Base-by-base conservation (phyloP, 2,888 invertebrate species). In the Tubiluchus corallicola region DNA sequence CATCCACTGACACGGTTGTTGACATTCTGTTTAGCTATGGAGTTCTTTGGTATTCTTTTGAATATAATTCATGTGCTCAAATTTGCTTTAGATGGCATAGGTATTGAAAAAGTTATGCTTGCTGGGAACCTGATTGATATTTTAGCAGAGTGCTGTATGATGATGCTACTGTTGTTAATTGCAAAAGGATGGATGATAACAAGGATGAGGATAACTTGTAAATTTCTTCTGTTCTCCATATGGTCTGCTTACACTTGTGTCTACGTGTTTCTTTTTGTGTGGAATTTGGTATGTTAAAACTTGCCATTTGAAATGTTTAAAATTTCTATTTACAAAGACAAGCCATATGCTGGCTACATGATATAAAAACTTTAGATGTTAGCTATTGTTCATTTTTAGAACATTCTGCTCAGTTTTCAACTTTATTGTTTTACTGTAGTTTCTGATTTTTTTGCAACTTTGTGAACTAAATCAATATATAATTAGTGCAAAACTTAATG, bases 181-280 rank as follows among this genome's bases (percentile, higher is more conserved):
- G 92, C 92, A 37, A 92, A 94, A 71, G 96, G 94, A 41, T 92
- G 92, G 90, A 90, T 88, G 3, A 84, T 94, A 20, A 88, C 88
- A 5, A 72, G 84, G 52, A 73, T 82, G 58, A 85, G 88, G 67
- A 71, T 92, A 45, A 80, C 83, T 15, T 80, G 82, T 70, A 87
- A 83, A 61, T 77, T 79, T 15, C 64, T 82, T 37, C 75, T 85
- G 20, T 80, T 82, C 64, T 76, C 79, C 29, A 78, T 90, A 52
- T 94, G 94, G 92, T 72, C 82, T 53, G 76, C 81, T 48, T 90
- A 94, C 60, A 83, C 88, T 41, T 73, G 84, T 46, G 81, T 88
- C 21, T 87, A 90, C 63, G 78, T 88, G 59, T 70, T 90, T 47
- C 74, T 94, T 2, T 94, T 92, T 64, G 80, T 90, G 45, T 92